Percentiles rank a stretch among this genome's conserved stretches.
Conservation (phyloP, 1,140 invertebrate species). For the Meloidogyne floridensis region DNA sequence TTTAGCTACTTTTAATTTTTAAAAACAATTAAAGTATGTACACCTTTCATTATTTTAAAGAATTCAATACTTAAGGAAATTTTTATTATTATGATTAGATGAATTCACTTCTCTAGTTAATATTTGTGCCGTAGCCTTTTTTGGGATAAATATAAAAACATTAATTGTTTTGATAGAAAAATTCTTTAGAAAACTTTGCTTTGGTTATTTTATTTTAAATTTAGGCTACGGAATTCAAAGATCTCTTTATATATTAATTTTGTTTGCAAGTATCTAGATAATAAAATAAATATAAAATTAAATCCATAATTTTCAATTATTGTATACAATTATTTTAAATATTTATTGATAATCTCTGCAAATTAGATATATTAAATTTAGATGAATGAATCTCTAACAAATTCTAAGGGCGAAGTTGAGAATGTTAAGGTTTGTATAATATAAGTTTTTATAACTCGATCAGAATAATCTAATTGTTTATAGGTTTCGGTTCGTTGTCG, state of each 20-base stretch:
- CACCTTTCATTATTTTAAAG: too few relatives aligned
- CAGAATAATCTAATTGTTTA: neutral
- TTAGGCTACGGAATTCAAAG: neutral
- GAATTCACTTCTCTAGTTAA: neutral
- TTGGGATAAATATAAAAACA: neutral
- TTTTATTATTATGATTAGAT: too few relatives aligned
- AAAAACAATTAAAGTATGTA: too few relatives aligned
- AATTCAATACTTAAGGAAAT: too few relatives aligned
- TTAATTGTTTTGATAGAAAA: too few relatives aligned
- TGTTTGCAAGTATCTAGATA: neutral
- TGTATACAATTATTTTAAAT: neutral
- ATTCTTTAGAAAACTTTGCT: too few relatives aligned
- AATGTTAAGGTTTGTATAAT: constrained; percentile 1
- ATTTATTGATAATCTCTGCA: neutral
- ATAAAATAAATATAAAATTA: neutral
- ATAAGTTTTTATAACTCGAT: neutral
- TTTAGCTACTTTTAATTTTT: neutral
- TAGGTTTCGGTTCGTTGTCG: constrained; percentile 71
- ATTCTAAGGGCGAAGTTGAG: neutral
- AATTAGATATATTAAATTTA: neutral
- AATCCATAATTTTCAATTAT: neutral
- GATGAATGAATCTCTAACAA: neutral
- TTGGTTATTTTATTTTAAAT: neutral
- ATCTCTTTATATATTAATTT: constrained; percentile 3
- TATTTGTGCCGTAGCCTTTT: neutral